These are phyloP conservation scores for Hippoglossus stenolepis DNA, from an alignment of 2,113 vertebrate genomes.

Conservation along the genomic window DNA sequence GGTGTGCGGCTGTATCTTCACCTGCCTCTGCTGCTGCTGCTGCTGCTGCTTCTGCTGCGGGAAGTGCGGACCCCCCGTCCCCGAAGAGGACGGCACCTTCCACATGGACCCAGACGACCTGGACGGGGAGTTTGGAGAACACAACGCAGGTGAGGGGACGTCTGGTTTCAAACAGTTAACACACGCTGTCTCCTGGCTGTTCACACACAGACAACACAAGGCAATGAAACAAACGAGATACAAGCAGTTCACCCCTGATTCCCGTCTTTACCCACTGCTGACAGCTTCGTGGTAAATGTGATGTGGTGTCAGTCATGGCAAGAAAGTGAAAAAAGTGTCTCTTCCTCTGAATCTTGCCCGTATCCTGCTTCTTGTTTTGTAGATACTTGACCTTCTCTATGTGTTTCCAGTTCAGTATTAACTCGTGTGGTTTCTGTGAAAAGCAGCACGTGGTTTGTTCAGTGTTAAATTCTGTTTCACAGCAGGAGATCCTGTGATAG, in stretches of 20 bases:
- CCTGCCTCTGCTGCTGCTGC: slow-evolving; percentile 87
- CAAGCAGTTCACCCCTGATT: too few relatives aligned
- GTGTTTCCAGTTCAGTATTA: too few relatives aligned
- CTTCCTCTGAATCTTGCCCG: too few relatives aligned
- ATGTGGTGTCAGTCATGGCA: too few relatives aligned
- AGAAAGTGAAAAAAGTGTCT: too few relatives aligned
- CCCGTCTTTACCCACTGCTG: too few relatives aligned
- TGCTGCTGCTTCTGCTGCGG: slow-evolving; percentile 94
- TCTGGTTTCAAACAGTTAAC: neutral
- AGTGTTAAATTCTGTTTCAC: slow-evolving; percentile 62
- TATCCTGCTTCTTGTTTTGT: too few relatives aligned
- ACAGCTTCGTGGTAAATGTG: too few relatives aligned
- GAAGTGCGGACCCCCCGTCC: slow-evolving; percentile 60
- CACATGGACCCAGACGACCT: slow-evolving; percentile 83
- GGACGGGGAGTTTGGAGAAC: slow-evolving; percentile 81
- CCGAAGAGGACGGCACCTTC: slow-evolving; percentile 65
- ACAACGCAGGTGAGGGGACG: slow-evolving; percentile 65
- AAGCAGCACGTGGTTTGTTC: slow-evolving; percentile 1
- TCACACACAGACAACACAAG: too few relatives aligned
- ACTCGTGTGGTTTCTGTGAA: neutral
- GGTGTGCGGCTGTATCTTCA: slow-evolving; percentile 81
- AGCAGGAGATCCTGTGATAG: slow-evolving; percentile 59
- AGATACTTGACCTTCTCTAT: too few relatives aligned
- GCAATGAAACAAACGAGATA: too few relatives aligned
- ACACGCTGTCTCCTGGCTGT: too few relatives aligned